A percentile compares a stretch with the other conserved stretches of the same genome.
Conservation (phyloP, 2,888 invertebrate species). For the Dryocosmus kuriphilus region DNA sequence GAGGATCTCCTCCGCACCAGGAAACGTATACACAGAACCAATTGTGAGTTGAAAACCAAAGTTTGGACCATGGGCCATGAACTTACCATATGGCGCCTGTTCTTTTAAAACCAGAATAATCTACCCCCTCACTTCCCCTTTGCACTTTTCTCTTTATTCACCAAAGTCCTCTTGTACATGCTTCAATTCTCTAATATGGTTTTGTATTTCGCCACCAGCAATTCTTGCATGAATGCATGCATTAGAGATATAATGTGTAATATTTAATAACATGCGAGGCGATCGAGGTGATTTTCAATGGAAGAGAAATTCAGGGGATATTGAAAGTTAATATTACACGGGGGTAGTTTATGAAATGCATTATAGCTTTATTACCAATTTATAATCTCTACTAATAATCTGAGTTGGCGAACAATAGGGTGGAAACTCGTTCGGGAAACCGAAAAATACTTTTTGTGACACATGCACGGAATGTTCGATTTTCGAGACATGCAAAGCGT, state of each 20-base stretch:
- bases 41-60: slow-evolving; percentile 9
- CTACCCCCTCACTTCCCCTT: background rate
- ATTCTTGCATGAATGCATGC: slow-evolving; percentile 8
- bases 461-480: too few relatives aligned
- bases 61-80: slow-evolving; percentile 55
- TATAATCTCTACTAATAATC: too few relatives aligned
- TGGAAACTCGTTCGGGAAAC: too few relatives aligned
- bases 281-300: slow-evolving; percentile 24
- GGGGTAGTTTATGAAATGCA: background rate
- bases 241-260: slow-evolving; percentile 20
- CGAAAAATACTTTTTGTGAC: too few relatives aligned
- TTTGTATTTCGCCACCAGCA: slow-evolving; percentile 30
- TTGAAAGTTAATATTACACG: slow-evolving; percentile 3
- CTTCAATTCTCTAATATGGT: slow-evolving; percentile 65
- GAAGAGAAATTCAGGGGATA: background rate
- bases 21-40: slow-evolving; percentile 5
- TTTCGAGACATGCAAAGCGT: too few relatives aligned
- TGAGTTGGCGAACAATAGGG: too few relatives aligned
- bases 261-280: slow-evolving; percentile 26
- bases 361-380: too few relatives aligned
- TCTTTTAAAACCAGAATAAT: slow-evolving; percentile 42
- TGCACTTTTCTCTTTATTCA: slow-evolving; percentile 44
- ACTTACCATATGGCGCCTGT: slow-evolving; percentile 65
- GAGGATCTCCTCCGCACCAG: slow-evolving; percentile 33
- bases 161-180: slow-evolving; percentile 47